Evolutionary conservation across 2,113 vertebrate species (phyloP).

Genomic region (Burhinus bistriatus): DNA sequence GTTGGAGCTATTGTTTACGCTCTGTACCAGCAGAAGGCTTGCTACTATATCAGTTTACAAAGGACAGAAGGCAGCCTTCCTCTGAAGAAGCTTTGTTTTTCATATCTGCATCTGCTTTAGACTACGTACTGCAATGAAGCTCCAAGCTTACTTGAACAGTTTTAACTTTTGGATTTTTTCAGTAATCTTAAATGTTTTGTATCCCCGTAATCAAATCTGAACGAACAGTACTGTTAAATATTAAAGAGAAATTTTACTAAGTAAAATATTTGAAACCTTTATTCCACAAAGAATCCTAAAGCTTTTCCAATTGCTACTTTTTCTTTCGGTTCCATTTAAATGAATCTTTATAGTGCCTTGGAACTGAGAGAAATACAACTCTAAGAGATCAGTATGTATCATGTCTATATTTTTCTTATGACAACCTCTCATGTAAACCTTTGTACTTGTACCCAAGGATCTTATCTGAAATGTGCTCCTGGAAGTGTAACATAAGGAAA

Average conservation of each 20-base stretch:
- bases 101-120: neutral
- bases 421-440: neutral
- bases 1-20: neutral
- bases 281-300: neutral
- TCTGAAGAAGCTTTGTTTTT: neutral
- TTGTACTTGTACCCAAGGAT: neutral
- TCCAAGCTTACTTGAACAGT: neutral
- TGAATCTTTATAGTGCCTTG: neutral
- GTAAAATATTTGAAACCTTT: neutral
- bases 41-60: neutral
- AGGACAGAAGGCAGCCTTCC: constrained; percentile 16
- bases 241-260: neutral
- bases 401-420: neutral
- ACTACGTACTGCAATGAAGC: neutral
- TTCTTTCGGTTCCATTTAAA: neutral
- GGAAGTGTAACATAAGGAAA: neutral
- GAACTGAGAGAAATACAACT: neutral
- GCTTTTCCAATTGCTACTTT: neutral
- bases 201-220: neutral
- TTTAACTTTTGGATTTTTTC: neutral
- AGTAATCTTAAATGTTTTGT: neutral
- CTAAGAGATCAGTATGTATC: neutral
- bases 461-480: neutral
- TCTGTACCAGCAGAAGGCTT: constrained; percentile 13
- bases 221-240: neutral